Percentiles rank a stretch among this genome's conserved stretches.
phyloP scores from a whole-genome alignment of 1,140 invertebrate genomes.

The Conus ventricosus region DNA sequence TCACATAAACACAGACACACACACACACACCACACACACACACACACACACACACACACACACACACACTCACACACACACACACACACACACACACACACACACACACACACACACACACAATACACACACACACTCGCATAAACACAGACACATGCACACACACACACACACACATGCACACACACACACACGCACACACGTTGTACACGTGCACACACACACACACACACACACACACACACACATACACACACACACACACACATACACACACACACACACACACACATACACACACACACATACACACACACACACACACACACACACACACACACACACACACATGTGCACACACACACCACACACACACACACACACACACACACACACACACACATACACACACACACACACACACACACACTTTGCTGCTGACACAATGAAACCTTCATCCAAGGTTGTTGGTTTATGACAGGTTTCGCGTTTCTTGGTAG shows the following conservation, averaged over 20 bases:
- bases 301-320: too few species aligned
- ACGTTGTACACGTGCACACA: neutral
- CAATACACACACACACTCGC: neutral
- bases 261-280: neutral
- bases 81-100: neutral
- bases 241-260: neutral
- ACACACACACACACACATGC: neutral
- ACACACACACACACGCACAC: neutral
- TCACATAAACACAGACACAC: too few species aligned
- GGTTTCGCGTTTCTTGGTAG: too few species aligned
- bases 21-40: too few species aligned
- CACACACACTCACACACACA: too few species aligned
- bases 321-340: too few species aligned
- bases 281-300: too few species aligned
- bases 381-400: neutral
- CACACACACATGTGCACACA: neutral
- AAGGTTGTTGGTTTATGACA: too few species aligned
- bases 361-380: conserved; percentile 28
- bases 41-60: too few species aligned
- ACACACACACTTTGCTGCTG: too few species aligned
- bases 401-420: neutral
- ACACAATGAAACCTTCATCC: too few species aligned
- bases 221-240: neutral
- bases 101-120: neutral
- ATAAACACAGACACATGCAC: neutral